A percentile compares a stretch with the other conserved stretches of the same genome.
phyloP scores from a whole-genome alignment of 1,140 invertebrate genomes.

The Diorhabda elongata region DNA sequence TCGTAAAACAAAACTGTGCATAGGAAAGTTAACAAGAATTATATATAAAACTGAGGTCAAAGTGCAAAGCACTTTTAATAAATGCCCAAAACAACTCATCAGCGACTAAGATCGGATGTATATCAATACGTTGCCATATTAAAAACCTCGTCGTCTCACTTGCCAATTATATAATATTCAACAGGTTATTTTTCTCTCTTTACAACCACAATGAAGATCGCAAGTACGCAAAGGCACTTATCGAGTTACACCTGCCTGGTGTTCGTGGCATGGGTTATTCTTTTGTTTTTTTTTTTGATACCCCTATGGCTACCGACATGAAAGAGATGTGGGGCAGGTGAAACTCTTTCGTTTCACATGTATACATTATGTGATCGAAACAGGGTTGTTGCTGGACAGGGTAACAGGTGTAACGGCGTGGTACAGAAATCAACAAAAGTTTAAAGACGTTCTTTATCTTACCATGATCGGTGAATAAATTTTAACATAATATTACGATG shows the following conservation, averaged over 20 bases:
- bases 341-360: constrained; percentile 8
- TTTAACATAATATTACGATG: no score
- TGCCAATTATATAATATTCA: not conserved
- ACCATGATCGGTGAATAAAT: no score
- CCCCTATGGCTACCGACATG: constrained; percentile 27
- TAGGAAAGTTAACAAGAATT: no score
- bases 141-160: no score
- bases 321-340: constrained; percentile 27
- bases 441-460: not conserved
- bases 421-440: constrained; percentile 5
- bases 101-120: no score
- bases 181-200: not conserved
- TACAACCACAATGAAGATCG: not conserved
- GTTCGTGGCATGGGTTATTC: not conserved
- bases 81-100: no score
- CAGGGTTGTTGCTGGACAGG: not conserved
- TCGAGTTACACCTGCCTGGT: not conserved
- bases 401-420: constrained; percentile 8
- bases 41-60: no score
- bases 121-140: no score
- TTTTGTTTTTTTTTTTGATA: constrained; percentile 18
- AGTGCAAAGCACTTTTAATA: no score
- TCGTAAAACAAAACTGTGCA: no score
- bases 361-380: not conserved
- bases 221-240: not conserved